Evolutionary conservation across 2,888 invertebrate species (phyloP).

Genomic region (Thera obeliscata): DNA sequence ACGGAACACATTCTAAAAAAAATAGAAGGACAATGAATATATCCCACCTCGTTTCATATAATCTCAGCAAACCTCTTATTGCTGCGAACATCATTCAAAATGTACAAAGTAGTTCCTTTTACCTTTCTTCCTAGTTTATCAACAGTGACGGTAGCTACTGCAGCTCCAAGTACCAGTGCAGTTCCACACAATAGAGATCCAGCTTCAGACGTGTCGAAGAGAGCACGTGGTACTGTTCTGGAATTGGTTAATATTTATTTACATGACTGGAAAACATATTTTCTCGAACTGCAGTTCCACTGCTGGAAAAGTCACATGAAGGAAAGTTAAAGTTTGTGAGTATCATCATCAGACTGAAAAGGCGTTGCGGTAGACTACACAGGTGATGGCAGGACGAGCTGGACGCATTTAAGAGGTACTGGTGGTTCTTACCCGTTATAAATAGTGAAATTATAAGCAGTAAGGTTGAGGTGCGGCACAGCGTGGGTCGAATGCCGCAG

Average conservation of each 20-base stretch:
- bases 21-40: too few species aligned
- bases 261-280: too few species aligned
- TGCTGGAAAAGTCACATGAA: too few species aligned
- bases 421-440: conserved; percentile 65
- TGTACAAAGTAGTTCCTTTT: not conserved
- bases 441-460: conserved; percentile 71
- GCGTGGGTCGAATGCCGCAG: conserved; percentile 66
- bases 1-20: too few species aligned
- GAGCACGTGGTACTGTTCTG: conserved; percentile 61
- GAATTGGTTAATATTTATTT: conserved; percentile 13
- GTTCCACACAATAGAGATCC: conserved; percentile 74
- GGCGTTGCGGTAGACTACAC: too few species aligned
- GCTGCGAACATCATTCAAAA: too few species aligned
- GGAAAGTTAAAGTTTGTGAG: too few species aligned
- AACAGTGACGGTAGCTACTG: conserved; percentile 68
- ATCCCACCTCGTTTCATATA: too few species aligned
- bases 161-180: conserved; percentile 74
- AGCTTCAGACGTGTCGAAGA: conserved; percentile 68
- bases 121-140: conserved; percentile 78
- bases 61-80: too few species aligned
- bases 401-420: too few species aligned
- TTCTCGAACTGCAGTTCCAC: too few species aligned
- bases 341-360: not conserved
- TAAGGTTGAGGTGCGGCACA: conserved; percentile 67
- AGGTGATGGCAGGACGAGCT: too few species aligned